Conservation (phyloP, 1,140 invertebrate species). For the Amphibalanus amphitrite region DNA sequence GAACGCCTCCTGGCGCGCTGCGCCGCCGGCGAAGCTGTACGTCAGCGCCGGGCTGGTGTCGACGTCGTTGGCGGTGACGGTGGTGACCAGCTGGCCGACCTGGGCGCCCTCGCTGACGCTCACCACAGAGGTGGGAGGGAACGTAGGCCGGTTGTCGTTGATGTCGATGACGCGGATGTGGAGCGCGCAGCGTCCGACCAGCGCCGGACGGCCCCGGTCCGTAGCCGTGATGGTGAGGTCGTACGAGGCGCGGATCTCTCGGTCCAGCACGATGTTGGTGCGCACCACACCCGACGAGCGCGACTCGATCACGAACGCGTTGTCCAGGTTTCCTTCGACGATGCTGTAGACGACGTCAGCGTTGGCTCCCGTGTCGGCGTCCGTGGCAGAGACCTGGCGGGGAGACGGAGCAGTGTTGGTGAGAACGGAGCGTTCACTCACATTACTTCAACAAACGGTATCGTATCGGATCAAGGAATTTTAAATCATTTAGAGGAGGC, state of each 20-base stretch:
- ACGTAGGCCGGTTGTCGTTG: constrained; percentile 93
- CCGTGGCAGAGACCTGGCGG: constrained; percentile 59
- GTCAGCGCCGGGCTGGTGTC: constrained; percentile 77
- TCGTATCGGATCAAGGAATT: too few relatives aligned
- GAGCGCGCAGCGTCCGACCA: constrained; percentile 75
- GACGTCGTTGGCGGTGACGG: constrained; percentile 86
- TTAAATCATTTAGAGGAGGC: too few relatives aligned
- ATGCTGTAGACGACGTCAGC: constrained; percentile 80
- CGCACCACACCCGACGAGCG: constrained; percentile 80
- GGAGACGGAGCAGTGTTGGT: too few relatives aligned
- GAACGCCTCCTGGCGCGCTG: constrained; percentile 38
- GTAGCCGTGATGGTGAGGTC: constrained; percentile 78
- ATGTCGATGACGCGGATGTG: constrained; percentile 46
- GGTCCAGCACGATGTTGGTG: constrained; percentile 82
- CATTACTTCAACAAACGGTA: too few relatives aligned
- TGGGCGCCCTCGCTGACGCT: constrained; percentile 71
- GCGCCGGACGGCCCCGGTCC: constrained; percentile 78
- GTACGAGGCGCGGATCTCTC: constrained; percentile 80
- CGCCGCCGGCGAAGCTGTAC: constrained; percentile 45
- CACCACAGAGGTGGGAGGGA: constrained; percentile 68
- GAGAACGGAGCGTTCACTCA: too few relatives aligned
- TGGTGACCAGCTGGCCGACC: constrained; percentile 68
- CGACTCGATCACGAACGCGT: constrained; percentile 84
- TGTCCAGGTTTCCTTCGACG: constrained; percentile 86
- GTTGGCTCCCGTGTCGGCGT: constrained; percentile 67